Percentiles rank a stretch among this genome's conserved stretches.
These are phyloP conservation scores for Dynastes hyllus DNA, from an alignment of 2,888 invertebrate species.

Conservation along the genomic window DNA sequence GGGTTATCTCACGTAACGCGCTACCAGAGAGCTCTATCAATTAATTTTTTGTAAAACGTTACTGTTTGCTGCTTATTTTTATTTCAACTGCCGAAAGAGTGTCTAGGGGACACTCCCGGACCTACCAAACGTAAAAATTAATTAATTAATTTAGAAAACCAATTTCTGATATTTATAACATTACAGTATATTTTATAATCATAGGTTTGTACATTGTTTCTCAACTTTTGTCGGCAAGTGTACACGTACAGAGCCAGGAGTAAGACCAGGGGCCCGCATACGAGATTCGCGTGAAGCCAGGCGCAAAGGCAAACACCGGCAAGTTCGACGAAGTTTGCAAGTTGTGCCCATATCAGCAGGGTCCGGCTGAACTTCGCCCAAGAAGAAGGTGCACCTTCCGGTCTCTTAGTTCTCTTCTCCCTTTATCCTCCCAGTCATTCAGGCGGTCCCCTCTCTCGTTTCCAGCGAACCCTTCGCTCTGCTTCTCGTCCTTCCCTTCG, in stretches of 20 bases:
- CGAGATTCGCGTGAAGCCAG: conserved; percentile 68
- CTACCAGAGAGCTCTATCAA: too few relatives aligned
- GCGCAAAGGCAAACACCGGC: conserved; percentile 71
- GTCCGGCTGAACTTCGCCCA: conserved; percentile 56
- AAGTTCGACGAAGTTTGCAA: conserved; percentile 65
- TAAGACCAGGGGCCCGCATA: conserved; percentile 63
- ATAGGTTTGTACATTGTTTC: neutral
- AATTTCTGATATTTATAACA: too few relatives aligned
- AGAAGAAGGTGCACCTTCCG: conserved; percentile 58
- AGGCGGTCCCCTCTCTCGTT: conserved; percentile 15
- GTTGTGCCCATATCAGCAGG: conserved; percentile 60
- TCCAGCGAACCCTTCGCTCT: conserved; percentile 32
- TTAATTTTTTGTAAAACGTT: too few relatives aligned
- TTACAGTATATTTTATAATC: neutral
- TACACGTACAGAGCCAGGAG: conserved; percentile 25
- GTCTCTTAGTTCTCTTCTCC: conserved; percentile 49
- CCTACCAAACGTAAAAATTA: too few relatives aligned
- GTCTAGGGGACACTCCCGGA: too few relatives aligned
- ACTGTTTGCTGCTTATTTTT: too few relatives aligned
- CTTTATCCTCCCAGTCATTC: conserved; percentile 31
- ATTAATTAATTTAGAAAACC: too few relatives aligned
- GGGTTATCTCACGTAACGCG: too few relatives aligned
- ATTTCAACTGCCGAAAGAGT: too few relatives aligned
- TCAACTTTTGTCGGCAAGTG: conserved; percentile 16
- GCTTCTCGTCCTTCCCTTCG: conserved; percentile 18